Evolutionary conservation across 2,888 invertebrate genomes (phyloP).

Genomic region (Chymomyza caudatula): DNA sequence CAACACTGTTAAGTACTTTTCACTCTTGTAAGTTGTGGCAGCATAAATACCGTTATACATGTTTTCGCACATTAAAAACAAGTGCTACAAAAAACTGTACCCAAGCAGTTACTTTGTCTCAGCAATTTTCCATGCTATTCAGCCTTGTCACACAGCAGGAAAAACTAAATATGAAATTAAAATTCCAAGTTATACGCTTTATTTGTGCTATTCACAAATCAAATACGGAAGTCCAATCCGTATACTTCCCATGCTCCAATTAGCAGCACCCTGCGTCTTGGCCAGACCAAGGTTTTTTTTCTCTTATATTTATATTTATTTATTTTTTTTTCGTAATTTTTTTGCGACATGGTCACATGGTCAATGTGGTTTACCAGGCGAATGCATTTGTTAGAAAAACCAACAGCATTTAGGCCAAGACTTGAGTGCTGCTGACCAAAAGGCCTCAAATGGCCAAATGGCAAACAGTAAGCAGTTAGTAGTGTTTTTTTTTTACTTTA

Average conservation of each 20-base stretch:
- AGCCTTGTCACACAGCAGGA: neutral
- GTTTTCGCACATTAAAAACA: neutral
- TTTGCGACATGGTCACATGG: neutral
- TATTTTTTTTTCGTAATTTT: constrained; percentile 25
- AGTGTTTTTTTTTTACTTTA: neutral
- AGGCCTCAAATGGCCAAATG: neutral
- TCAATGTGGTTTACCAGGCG: neutral
- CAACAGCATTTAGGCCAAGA: neutral
- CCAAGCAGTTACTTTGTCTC: neutral
- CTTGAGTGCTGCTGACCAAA: neutral
- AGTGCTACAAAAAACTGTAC: neutral
- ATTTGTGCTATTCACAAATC: neutral
- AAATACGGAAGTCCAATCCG: neutral
- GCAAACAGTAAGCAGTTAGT: neutral
- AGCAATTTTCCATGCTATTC: neutral
- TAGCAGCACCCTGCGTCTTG: neutral
- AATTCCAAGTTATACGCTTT: neutral
- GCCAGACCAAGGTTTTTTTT: neutral
- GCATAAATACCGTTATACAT: no score
- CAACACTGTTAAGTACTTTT: no score
- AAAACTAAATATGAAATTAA: neutral
- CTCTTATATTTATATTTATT: neutral
- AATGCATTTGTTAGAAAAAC: constrained; percentile 1
- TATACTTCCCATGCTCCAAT: neutral
- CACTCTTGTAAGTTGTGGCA: no score